Conservation (phyloP, 2,888 invertebrate genomes). For the Hetaerina titia region DNA sequence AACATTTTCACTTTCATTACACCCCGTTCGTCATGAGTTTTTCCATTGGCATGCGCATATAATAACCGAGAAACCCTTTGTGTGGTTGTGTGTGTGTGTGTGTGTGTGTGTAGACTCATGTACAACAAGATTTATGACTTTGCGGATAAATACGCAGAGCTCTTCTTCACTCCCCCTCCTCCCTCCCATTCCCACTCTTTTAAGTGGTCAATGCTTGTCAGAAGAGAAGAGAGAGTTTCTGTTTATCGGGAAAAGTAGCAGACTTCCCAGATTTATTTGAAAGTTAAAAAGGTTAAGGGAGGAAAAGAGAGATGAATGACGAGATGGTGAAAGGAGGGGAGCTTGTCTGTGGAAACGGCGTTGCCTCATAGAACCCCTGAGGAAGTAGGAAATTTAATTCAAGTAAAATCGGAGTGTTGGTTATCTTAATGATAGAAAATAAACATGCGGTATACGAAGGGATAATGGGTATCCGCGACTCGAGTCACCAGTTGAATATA, state of each 20-base stretch:
- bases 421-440: neutral
- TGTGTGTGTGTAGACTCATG: too few species aligned
- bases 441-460: neutral
- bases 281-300: slow-evolving; percentile 15
- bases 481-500: neutral
- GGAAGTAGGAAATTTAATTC: neutral
- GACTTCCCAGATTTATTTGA: neutral
- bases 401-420: neutral
- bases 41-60: too few species aligned
- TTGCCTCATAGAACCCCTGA: neutral
- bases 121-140: too few species aligned
- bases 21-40: too few species aligned
- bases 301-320: neutral
- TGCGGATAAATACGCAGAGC: neutral
- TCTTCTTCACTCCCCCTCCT: neutral
- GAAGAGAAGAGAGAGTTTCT: neutral
- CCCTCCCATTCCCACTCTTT: neutral
- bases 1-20: too few species aligned
- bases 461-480: neutral
- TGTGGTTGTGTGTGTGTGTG: too few species aligned
- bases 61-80: too few species aligned
- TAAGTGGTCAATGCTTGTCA: neutral
- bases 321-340: neutral
- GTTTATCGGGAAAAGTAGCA: slow-evolving; percentile 3
- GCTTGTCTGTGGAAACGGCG: neutral